phyloP scores from a whole-genome alignment of 2,888 invertebrate genomes.

The Noctua janthe region DNA sequence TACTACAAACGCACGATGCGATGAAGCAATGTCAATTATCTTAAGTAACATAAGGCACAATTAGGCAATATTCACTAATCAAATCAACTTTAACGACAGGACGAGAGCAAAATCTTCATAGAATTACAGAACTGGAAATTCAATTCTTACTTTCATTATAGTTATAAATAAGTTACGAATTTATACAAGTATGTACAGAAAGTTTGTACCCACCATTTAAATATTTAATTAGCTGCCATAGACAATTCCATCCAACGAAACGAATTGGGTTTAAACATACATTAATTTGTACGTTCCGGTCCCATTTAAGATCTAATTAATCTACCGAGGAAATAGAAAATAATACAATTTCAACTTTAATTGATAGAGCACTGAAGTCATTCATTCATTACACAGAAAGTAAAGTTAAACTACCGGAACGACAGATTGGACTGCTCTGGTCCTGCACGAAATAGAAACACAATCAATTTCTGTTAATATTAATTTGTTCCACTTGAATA shows the following conservation, averaged over 20 bases:
- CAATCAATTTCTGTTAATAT: conserved; percentile 73
- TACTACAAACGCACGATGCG: conserved; percentile 52
- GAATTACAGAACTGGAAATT: conserved; percentile 14
- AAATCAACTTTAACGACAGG: conserved; percentile 22
- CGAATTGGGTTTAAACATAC: conserved; percentile 80
- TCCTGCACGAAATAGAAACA: conserved; percentile 74
- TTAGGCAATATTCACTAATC: conserved; percentile 43
- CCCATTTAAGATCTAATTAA: conserved; percentile 86
- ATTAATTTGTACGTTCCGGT: conserved; percentile 85
- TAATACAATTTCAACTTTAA: conserved; percentile 86
- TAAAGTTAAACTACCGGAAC: conserved; percentile 66
- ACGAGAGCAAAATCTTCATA: conserved; percentile 14
- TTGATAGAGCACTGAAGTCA: conserved; percentile 82
- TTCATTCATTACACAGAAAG: conserved; percentile 76
- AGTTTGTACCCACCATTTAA: conserved; percentile 85
- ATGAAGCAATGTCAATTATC: conserved; percentile 59
- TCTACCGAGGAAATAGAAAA: conserved; percentile 85
- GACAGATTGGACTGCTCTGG: conserved; percentile 66
- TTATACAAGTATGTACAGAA: conserved; percentile 61
- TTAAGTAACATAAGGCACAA: conserved; percentile 48
- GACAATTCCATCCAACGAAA: conserved; percentile 77
- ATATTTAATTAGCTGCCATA: conserved; percentile 79
- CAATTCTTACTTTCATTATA: conserved; percentile 29
- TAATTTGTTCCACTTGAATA: conserved; percentile 77
- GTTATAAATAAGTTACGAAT: conserved; percentile 57